A percentile compares a stretch with the other conserved stretches of the same genome.
These are phyloP conservation scores for Dryadula phaetusa DNA, from an alignment of 2,888 invertebrate genomes.

Conservation along the genomic window DNA sequence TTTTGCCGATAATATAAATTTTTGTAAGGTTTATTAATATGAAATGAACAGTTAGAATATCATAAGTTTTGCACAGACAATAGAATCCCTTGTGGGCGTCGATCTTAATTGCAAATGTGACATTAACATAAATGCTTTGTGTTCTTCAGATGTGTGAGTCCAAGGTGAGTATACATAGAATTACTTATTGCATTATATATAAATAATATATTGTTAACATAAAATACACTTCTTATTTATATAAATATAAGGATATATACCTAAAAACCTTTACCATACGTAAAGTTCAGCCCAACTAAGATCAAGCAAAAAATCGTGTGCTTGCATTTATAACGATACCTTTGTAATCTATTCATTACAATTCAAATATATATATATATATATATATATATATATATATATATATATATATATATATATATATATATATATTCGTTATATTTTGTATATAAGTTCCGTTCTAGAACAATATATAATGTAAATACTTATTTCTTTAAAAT, in stretches of 20 bases:
- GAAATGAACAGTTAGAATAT: conserved; percentile 50
- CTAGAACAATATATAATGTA: not conserved
- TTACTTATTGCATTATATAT: conserved; percentile 13
- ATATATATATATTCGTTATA: no score
- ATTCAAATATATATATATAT: no score
- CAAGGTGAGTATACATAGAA: conserved; percentile 57
- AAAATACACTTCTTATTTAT: not conserved
- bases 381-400: no score
- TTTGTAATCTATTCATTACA: no score
- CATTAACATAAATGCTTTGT: conserved; percentile 82
- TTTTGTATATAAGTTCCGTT: no score
- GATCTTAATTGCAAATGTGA: conserved; percentile 80
- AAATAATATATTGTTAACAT: conserved; percentile 9
- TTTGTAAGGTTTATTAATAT: conserved; percentile 31
- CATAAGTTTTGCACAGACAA: conserved; percentile 69
- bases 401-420: no score
- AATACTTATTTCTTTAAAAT: conserved; percentile 4
- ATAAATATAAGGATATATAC: not conserved
- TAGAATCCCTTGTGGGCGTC: conserved; percentile 75
- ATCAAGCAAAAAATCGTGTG: not conserved
- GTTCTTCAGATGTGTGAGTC: conserved; percentile 71
- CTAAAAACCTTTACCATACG: not conserved
- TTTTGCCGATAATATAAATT: not conserved
- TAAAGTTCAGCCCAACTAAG: not conserved
- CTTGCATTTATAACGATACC: not conserved